phyloP scores from a whole-genome alignment of 2,113 vertebrate species.

The Eolophus roseicapilla region DNA sequence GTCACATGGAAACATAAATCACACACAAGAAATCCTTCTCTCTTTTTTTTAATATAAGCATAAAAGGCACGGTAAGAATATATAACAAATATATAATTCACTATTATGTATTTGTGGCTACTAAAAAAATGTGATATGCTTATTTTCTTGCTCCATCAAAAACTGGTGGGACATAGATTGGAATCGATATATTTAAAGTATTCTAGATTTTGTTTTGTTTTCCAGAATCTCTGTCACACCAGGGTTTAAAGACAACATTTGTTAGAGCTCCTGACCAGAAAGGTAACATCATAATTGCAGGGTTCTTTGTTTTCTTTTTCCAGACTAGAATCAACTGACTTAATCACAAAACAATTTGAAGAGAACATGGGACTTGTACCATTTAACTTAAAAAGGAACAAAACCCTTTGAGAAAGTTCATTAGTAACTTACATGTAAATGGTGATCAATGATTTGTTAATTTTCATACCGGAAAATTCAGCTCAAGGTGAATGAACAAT shows the following conservation, averaged over 20 bases:
- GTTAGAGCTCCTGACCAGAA: background rate
- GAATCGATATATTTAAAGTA: background rate
- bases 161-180: background rate
- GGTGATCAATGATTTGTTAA: background rate
- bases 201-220: background rate
- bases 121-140: background rate
- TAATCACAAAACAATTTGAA: background rate
- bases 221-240: background rate
- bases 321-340: background rate
- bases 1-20: conserved; percentile 1
- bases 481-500: background rate
- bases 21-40: background rate
- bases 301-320: background rate
- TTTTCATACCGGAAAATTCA: background rate
- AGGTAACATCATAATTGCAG: background rate
- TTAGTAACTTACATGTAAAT: background rate
- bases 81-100: background rate
- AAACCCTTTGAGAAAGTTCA: background rate
- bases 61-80: background rate
- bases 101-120: background rate
- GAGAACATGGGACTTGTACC: background rate
- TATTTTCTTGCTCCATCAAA: background rate
- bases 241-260: background rate
- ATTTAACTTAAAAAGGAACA: background rate
- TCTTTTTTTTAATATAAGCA: background rate